Conservation (phyloP, 2,888 invertebrate species). For the Adela reaumurella region DNA sequence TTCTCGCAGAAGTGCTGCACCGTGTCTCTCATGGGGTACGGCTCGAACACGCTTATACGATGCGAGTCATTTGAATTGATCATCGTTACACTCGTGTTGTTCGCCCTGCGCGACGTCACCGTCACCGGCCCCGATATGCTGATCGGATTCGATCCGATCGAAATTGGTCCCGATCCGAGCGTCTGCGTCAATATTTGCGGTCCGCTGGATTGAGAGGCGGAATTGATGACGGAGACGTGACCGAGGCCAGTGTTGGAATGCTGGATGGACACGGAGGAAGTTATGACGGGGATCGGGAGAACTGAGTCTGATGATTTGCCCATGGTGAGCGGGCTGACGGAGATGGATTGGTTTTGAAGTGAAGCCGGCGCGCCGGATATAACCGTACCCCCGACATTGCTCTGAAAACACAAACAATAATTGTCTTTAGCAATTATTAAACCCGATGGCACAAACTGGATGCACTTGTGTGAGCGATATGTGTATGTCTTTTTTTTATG, state of each 20-base stretch:
- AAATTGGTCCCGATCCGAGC: constrained; percentile 15
- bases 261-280: constrained; percentile 35
- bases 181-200: constrained; percentile 15
- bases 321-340: constrained; percentile 32
- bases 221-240: constrained; percentile 25
- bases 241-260: constrained; percentile 38
- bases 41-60: constrained; percentile 83
- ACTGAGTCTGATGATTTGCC: constrained; percentile 37
- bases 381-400: constrained; percentile 24
- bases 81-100: constrained; percentile 76
- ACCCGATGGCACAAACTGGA: too few species aligned
- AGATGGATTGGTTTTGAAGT: constrained; percentile 31
- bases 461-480: too few species aligned
- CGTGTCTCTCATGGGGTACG: constrained; percentile 86
- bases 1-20: constrained; percentile 96
- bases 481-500: too few species aligned
- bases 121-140: constrained; percentile 60
- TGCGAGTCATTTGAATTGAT: constrained; percentile 54
- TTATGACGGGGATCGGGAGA: constrained; percentile 22
- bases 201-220: constrained; percentile 12
- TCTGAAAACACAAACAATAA: constrained; percentile 18
- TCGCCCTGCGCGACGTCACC: constrained; percentile 60
- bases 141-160: constrained; percentile 22
- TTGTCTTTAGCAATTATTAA: not conserved
- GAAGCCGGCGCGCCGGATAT: constrained; percentile 25